Evolutionary conservation across 1,140 invertebrate genomes (phyloP).

Genomic region (Panonychus citri): DNA sequence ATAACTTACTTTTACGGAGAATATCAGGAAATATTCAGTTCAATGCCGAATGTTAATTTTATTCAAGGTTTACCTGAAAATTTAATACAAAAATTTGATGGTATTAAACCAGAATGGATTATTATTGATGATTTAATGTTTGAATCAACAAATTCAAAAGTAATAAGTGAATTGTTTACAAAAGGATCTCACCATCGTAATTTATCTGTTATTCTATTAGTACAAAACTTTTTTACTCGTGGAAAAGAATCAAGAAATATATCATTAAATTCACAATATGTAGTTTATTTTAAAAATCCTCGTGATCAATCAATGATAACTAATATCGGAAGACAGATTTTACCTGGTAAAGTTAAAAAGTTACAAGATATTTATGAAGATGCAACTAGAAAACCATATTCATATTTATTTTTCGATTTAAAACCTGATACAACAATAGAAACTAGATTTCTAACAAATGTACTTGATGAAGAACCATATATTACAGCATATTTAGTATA

Average conservation of each 20-base stretch:
- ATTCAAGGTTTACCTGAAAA: too few relatives aligned
- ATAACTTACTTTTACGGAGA: too few relatives aligned
- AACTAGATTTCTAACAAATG: background rate
- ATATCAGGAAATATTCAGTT: too few relatives aligned
- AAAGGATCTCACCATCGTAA: background rate
- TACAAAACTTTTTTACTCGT: background rate
- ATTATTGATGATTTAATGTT: constrained; percentile 1
- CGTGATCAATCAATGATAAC: background rate
- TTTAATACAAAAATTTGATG: too few relatives aligned
- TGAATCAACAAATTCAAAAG: constrained; percentile 3
- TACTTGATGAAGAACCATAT: too few relatives aligned
- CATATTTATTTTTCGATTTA: background rate
- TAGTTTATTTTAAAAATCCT: background rate
- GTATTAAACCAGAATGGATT: background rate
- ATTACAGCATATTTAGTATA: too few relatives aligned
- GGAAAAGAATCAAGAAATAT: background rate
- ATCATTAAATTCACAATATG: background rate
- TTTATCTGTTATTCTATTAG: background rate
- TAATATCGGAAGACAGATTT: background rate
- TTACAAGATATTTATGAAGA: background rate
- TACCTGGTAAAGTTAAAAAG: background rate
- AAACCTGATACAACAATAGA: background rate
- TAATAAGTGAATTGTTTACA: background rate
- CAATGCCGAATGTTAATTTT: too few relatives aligned
- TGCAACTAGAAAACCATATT: background rate